phyloP scores from a whole-genome alignment of 2,797 vertebrate genomes.

The Sardinella longiceps region DNA sequence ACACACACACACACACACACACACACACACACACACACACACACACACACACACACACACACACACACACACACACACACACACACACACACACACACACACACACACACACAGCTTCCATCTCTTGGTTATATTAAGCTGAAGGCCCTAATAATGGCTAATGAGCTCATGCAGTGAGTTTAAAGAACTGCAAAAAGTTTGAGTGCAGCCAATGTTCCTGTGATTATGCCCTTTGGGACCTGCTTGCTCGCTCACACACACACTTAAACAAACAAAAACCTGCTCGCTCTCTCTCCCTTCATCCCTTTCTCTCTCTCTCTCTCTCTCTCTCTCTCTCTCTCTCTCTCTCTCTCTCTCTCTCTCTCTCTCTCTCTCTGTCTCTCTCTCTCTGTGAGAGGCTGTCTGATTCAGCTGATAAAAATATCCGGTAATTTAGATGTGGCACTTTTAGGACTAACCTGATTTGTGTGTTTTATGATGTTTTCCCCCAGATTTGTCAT shows the following conservation, averaged over 20 bases:
- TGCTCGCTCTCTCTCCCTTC: no score
- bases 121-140: slow-evolving; percentile 31
- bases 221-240: slow-evolving; percentile 63
- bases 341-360: not conserved
- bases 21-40: slow-evolving; percentile 2
- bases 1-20: slow-evolving; percentile 20
- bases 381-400: not conserved
- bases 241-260: slow-evolving; percentile 25
- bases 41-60: slow-evolving; percentile 26
- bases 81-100: slow-evolving; percentile 33
- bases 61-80: slow-evolving; percentile 31
- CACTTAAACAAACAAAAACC: not conserved
- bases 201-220: slow-evolving; percentile 55
- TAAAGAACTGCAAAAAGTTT: slow-evolving; percentile 64
- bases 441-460: not conserved
- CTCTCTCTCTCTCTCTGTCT: not conserved
- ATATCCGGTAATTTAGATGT: not conserved
- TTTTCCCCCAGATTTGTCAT: slow-evolving; percentile 66
- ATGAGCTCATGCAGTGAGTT: slow-evolving; percentile 63
- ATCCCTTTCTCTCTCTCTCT: not conserved
- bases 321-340: not conserved
- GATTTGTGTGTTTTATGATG: slow-evolving; percentile 45
- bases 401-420: not conserved
- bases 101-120: not conserved
- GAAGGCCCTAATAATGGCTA: slow-evolving; percentile 67